phyloP scores from a whole-genome alignment of 1,140 invertebrate genomes.

The Belonocnema kinseyi region DNA sequence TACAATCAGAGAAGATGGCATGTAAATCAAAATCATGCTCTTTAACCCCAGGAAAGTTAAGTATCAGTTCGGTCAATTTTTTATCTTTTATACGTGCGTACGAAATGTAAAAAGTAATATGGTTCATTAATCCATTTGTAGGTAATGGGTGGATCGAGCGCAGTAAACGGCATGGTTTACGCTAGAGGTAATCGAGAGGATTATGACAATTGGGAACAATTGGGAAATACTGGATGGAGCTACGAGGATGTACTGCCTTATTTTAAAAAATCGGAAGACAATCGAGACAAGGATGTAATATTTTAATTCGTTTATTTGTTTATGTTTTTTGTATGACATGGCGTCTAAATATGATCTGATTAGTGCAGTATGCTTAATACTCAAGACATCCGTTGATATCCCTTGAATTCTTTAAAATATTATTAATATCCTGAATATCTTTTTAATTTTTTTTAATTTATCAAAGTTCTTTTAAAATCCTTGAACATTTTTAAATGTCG shows the following conservation, averaged over 20 bases:
- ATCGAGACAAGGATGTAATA: not conserved
- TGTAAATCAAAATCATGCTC: slow-evolving; percentile 67
- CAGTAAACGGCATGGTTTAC: slow-evolving; percentile 88
- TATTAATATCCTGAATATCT: no score
- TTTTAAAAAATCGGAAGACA: slow-evolving; percentile 75
- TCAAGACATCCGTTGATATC: no score
- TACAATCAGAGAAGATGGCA: slow-evolving; percentile 72
- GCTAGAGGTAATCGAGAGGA: slow-evolving; percentile 86
- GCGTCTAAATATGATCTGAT: no score
- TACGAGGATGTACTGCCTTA: slow-evolving; percentile 80
- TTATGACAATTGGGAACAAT: slow-evolving; percentile 82
- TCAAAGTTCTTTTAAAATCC: no score
- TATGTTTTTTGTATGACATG: no score
- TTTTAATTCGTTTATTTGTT: no score
- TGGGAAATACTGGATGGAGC: slow-evolving; percentile 82
- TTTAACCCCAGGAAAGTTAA: not conserved
- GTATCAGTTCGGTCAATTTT: not conserved
- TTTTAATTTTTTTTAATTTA: no score
- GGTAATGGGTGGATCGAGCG: slow-evolving; percentile 82
- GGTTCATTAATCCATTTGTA: not conserved
- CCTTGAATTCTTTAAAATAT: no score
- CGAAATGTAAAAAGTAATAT: no score
- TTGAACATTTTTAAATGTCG: no score
- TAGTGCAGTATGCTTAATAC: no score
- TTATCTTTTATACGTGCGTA: no score